Conservation (phyloP, 2,888 invertebrate genomes). For the Lepidochitona cinerea region DNA sequence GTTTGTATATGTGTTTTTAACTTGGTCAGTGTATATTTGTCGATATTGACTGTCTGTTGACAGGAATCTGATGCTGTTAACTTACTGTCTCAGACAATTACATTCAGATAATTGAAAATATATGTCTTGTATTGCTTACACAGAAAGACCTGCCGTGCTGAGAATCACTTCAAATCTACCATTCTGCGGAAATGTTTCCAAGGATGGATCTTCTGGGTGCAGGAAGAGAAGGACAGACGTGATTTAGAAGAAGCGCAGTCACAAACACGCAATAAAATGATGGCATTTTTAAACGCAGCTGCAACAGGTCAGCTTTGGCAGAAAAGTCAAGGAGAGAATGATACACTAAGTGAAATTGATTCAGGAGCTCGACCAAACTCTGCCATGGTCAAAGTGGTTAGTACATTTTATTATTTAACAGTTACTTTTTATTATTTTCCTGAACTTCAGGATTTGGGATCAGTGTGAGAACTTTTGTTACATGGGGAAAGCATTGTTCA, state of each 20-base stretch:
- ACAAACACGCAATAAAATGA: slow-evolving; percentile 63
- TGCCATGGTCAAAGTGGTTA: slow-evolving; percentile 16
- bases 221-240: slow-evolving; percentile 45
- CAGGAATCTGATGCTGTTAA: too few relatives aligned
- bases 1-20: too few relatives aligned
- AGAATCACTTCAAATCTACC: slow-evolving; percentile 39
- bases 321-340: background rate
- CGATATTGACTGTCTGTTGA: too few relatives aligned
- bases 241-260: slow-evolving; percentile 53
- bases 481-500: too few relatives aligned
- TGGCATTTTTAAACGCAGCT: slow-evolving; percentile 62
- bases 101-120: too few relatives aligned
- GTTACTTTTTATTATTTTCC: too few relatives aligned
- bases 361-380: background rate
- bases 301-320: slow-evolving; percentile 53
- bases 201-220: slow-evolving; percentile 56
- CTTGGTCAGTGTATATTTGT: too few relatives aligned
- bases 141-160: slow-evolving; percentile 58
- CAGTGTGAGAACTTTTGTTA: too few relatives aligned
- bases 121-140: background rate
- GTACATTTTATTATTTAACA: background rate
- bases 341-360: background rate
- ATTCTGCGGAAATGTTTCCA: slow-evolving; percentile 50
- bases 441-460: too few relatives aligned
- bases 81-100: too few relatives aligned